phyloP scores from a whole-genome alignment of 2,113 vertebrate species.

The Anser brachyrhynchus region DNA sequence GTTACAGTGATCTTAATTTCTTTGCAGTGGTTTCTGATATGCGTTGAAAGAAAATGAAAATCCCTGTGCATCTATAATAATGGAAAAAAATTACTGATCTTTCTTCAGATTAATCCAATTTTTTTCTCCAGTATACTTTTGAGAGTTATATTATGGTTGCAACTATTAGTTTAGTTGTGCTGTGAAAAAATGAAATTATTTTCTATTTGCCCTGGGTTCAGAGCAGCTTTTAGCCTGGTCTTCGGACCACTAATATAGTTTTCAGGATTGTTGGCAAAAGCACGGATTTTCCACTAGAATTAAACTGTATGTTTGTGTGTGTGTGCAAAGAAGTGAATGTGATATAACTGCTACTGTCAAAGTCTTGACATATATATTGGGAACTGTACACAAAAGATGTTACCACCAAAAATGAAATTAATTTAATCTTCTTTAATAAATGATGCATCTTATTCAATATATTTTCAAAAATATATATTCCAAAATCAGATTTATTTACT shows the following conservation, averaged over 20 bases:
- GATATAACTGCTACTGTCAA: not conserved
- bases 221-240: slow-evolving; percentile 58
- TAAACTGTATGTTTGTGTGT: not conserved
- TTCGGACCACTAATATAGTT: slow-evolving; percentile 28
- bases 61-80: slow-evolving; percentile 54
- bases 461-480: not conserved
- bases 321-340: not conserved
- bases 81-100: slow-evolving; percentile 50
- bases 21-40: slow-evolving; percentile 66
- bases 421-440: not conserved
- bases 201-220: slow-evolving; percentile 52
- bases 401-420: slow-evolving; percentile 9
- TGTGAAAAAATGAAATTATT: slow-evolving; percentile 50
- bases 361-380: not conserved
- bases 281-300: slow-evolving; percentile 27
- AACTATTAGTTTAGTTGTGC: slow-evolving; percentile 44
- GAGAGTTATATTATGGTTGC: slow-evolving; percentile 45
- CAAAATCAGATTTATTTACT: not conserved
- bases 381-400: slow-evolving; percentile 1
- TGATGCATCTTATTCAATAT: not conserved
- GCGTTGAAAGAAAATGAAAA: slow-evolving; percentile 60
- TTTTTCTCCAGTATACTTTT: slow-evolving; percentile 51
- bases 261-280: slow-evolving; percentile 51
- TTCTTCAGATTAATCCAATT: slow-evolving; percentile 25
- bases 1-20: slow-evolving; percentile 55